phyloP scores from a whole-genome alignment of 2,888 invertebrate species.

The Agapostemon virescens region DNA sequence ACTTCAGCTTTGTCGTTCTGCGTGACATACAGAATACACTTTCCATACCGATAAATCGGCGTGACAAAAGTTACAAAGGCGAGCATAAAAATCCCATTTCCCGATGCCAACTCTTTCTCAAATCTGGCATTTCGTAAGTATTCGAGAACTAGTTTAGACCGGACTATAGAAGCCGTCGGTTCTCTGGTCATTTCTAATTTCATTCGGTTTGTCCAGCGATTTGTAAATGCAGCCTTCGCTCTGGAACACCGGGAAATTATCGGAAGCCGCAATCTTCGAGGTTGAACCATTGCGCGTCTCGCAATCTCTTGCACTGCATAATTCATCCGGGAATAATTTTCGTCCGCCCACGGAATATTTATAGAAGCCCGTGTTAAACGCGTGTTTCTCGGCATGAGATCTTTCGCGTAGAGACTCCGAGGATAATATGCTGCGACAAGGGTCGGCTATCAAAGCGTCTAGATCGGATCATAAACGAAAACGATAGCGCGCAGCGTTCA shows the following conservation, averaged over 20 bases:
- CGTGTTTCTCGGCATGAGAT: background rate
- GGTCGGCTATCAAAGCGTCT: slow-evolving; percentile 10
- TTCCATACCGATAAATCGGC: too few relatives aligned
- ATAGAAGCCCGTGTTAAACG: slow-evolving; percentile 2
- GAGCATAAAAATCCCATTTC: too few relatives aligned
- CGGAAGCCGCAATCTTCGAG: background rate
- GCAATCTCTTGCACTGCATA: background rate
- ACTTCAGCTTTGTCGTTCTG: too few relatives aligned
- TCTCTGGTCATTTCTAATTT: background rate
- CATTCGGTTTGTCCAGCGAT: background rate
- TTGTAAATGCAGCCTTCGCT: background rate
- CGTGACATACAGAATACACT: too few relatives aligned
- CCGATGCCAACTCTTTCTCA: too few relatives aligned
- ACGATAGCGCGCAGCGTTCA: background rate
- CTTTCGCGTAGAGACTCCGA: background rate
- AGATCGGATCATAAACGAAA: slow-evolving; percentile 6
- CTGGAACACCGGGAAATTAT: background rate
- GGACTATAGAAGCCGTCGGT: too few relatives aligned
- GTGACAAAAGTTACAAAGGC: too few relatives aligned
- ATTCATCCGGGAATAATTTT: slow-evolving; percentile 3
- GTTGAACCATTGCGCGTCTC: background rate
- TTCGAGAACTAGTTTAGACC: too few relatives aligned
- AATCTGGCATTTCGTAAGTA: too few relatives aligned
- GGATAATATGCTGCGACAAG: slow-evolving; percentile 1
- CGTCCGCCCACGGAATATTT: background rate